Evolutionary conservation across 2,888 invertebrate genomes (phyloP), one percentile per base, ranked within the genome.

Genomic region (Auanema sp.): DNA sequence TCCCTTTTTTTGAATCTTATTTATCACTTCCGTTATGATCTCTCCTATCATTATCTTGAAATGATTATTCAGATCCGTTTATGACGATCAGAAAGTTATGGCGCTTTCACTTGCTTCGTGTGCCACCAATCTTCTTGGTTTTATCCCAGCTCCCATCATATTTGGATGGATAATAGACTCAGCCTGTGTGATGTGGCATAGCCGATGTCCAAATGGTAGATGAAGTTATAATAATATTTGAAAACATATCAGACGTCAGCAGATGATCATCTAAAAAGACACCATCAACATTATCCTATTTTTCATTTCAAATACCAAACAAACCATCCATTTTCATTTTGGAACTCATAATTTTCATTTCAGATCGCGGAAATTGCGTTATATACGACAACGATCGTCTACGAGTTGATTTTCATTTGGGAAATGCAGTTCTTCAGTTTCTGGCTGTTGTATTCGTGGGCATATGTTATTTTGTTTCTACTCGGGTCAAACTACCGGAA

Each of bases 81-180:
- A 73, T 42, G 75, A 77, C 52, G 77, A 79, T 14, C 65, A 76
- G 60, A 75, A 76, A 60, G 75, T 78, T 50, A 72, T 78, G 50
- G 76, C 77, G 0, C 66, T 79, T 11, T 77, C 76, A 42, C 66
- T 79, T 21, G 79, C 79, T 1, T 77, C 79, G 0, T 77, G 70
- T 47, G 65, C 69, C 33, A 79, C 79, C 2, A 79, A 79, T 50
- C 60, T 78, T 3, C 68, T 79, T 49, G 77, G 78, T 21, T 79
- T 79, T 66, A 79, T 79, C 8, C 79, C 79, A 1, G 77, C 78
- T n/a, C 79, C 79, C 1, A 72, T 79, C 4, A 68, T 79, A 40
- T 75, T 78, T 23, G 79, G 79, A 33, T 69, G 64, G 57, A 66
- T 78, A 14, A 75, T 79, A 24, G 79, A 79, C 59, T 43, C 65